Evolutionary conservation across 2,888 invertebrate species (phyloP).

Genomic region (Hypomecis punctinalis): DNA sequence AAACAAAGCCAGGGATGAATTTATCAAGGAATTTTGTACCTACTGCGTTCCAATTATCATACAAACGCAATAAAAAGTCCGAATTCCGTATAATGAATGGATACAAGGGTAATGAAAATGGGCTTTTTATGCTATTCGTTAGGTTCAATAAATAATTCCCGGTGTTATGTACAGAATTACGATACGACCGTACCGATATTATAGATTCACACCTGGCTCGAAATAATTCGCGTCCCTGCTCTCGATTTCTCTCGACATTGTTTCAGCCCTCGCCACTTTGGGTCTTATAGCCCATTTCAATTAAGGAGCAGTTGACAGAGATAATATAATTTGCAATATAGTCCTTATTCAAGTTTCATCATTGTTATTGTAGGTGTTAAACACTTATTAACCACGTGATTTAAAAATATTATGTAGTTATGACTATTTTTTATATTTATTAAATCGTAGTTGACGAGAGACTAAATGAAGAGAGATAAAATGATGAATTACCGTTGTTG

Average conservation of each 20-base stretch:
- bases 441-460: too few relatives aligned
- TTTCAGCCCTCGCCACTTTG: too few relatives aligned
- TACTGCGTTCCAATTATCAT: slow-evolving; percentile 67
- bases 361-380: too few relatives aligned
- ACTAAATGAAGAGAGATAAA: too few relatives aligned
- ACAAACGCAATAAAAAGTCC: slow-evolving; percentile 71
- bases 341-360: too few relatives aligned
- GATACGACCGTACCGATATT: slow-evolving; percentile 29
- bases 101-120: slow-evolving; percentile 60
- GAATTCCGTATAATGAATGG: slow-evolving; percentile 64
- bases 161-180: slow-evolving; percentile 38
- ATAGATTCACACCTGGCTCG: slow-evolving; percentile 15
- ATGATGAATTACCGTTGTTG: too few relatives aligned
- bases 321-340: too few relatives aligned
- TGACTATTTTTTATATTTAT: too few relatives aligned
- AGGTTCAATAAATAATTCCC: slow-evolving; percentile 50
- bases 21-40: slow-evolving; percentile 57
- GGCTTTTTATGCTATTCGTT: slow-evolving; percentile 57
- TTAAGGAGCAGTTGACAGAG: too few relatives aligned
- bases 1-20: slow-evolving; percentile 62
- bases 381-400: too few relatives aligned
- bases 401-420: too few relatives aligned
- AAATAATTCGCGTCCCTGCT: background rate
- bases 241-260: background rate
- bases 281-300: too few relatives aligned